A percentile compares a stretch with the other conserved stretches of the same genome.
Evolutionary conservation across 2,888 invertebrate genomes (phyloP).

Genomic region (Venustoraphidia nigricollis): DNA sequence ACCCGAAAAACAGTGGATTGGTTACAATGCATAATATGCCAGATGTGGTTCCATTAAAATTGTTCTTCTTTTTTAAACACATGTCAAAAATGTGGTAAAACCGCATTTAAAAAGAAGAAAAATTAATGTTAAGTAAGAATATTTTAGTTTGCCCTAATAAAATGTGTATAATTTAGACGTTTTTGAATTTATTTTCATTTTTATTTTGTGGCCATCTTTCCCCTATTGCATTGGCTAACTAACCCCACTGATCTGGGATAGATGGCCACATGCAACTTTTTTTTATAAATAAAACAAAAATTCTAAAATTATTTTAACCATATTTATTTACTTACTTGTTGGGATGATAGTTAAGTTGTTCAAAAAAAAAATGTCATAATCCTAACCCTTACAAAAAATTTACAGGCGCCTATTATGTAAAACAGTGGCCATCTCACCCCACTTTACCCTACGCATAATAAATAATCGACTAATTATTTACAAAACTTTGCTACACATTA

Average conservation of each 20-base stretch:
- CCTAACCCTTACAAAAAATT: not conserved
- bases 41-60: conserved; percentile 10
- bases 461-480: too few relatives aligned
- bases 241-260: conserved; percentile 7
- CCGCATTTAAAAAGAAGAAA: conserved; percentile 7
- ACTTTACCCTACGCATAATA: too few relatives aligned
- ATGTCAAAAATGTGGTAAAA: conserved; percentile 9
- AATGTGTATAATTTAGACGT: too few relatives aligned
- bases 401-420: not conserved
- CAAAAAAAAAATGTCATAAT: not conserved
- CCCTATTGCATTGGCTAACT: conserved; percentile 9
- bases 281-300: conserved; percentile 6
- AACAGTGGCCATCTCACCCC: conserved; percentile 1
- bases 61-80: conserved; percentile 9
- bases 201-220: conserved; percentile 7
- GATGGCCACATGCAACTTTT: conserved; percentile 8
- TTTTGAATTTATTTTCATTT: not conserved
- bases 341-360: conserved; percentile 3
- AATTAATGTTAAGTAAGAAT: not conserved
- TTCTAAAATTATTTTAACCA: conserved; percentile 6
- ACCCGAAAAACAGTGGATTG: conserved; percentile 9
- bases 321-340: conserved; percentile 8
- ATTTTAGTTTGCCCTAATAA: conserved; percentile 2
- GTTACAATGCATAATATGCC: conserved; percentile 10
- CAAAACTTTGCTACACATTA: too few relatives aligned